Evolutionary conservation across 2,797 vertebrate species (phyloP), one percentile per base, ranked within the genome.

Genomic region (Valencia hispanica): DNA sequence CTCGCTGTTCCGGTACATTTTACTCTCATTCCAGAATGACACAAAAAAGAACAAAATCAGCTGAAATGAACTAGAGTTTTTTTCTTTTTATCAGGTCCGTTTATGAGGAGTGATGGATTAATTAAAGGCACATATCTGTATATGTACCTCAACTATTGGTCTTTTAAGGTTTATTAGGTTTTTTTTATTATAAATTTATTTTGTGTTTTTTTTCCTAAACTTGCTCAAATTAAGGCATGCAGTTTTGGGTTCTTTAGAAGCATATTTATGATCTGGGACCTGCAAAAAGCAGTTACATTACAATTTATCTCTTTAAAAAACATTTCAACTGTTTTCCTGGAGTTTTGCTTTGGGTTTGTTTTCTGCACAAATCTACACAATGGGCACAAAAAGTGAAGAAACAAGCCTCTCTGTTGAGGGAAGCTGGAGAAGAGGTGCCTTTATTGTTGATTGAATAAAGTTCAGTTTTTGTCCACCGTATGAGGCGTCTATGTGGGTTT

Each of bases 371-470:
- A 53, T 39, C 66, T 51, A 27, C 14, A 71, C 30, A 68, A 32
- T 48, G 50, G 32, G 68, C 65, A 80, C 25, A 73, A 47, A 73
- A 30, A 12, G 51, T 43, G 25, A 50, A 59, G 39, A 34, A 39
- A 73, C 68, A 51, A 59, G 18, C 30, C n/a, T 43, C 34, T 75
- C 47, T 68, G 36, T 74, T 55, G 4, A 7, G 27, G 39, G 68
- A 70, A 51, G 15, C 22, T 53, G 27, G 55, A 74, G 55, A 77
- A 80, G 70, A 85, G 43, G 74, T 93, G 90, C 88, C 90, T 63
- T 63, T 20, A 75, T 77, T 84, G 76, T 71, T 83, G 69, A 79
- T 78, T 2, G 85, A 92, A 89, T 91, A 94, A 93, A 94, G 69
- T 45, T 82, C 75, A 36, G 76, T 85, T 86, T 79, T 83, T 22